Evolutionary conservation across 2,888 invertebrate genomes (phyloP).

Genomic region (Flexamia atlantica): DNA sequence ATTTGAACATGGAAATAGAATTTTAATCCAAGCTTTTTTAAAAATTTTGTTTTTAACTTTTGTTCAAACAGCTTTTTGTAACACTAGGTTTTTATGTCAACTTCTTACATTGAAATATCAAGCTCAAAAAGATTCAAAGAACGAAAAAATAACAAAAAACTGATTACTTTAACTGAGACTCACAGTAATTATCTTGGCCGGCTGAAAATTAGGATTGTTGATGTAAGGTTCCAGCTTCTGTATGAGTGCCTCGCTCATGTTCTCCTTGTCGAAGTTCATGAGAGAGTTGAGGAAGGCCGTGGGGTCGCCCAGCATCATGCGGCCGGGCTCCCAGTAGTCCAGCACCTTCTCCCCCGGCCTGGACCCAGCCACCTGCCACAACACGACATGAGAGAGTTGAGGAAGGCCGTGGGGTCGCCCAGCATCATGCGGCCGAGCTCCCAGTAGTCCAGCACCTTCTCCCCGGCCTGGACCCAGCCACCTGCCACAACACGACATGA

Average conservation of each 20-base stretch:
- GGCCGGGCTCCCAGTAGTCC: slow-evolving; percentile 95
- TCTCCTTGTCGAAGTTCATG: slow-evolving; percentile 92
- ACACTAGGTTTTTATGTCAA: too few species aligned
- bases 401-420: slow-evolving; percentile 89
- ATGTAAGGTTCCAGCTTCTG: slow-evolving; percentile 88
- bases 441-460: slow-evolving; percentile 94
- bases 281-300: slow-evolving; percentile 89
- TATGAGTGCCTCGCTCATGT: slow-evolving; percentile 88
- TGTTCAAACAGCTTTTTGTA: too few species aligned
- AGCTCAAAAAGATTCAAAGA: too few species aligned
- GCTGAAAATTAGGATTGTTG: slow-evolving; percentile 87
- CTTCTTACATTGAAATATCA: too few species aligned
- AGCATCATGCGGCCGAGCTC: slow-evolving; percentile 90
- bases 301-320: slow-evolving; percentile 88
- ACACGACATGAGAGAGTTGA: slow-evolving; percentile 81
- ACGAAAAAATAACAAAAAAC: too few species aligned
- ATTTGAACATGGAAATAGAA: too few species aligned
- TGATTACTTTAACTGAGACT: too few species aligned
- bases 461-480: slow-evolving; percentile 83
- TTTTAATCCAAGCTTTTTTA: too few species aligned
- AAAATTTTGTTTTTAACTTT: too few species aligned
- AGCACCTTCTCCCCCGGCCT: slow-evolving; percentile 88
- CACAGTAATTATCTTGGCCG: slow-evolving; percentile 85
- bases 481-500: slow-evolving; percentile 78
- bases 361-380: slow-evolving; percentile 78